phyloP scores from a whole-genome alignment of 2,888 invertebrate species.

The Orthosia gothica region DNA sequence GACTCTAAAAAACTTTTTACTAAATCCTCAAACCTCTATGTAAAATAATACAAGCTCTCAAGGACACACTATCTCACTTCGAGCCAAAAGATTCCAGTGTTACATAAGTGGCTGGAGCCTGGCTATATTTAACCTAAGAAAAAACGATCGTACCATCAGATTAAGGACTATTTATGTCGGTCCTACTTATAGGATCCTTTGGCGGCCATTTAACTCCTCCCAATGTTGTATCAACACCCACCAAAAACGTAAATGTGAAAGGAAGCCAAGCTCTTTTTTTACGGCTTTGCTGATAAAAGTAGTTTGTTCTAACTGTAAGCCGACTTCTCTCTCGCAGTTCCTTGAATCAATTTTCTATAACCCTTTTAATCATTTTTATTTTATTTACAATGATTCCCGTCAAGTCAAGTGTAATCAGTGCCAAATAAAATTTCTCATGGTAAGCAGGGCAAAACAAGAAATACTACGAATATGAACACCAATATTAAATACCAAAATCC shows the following conservation, averaged over 20 bases:
- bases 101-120: slow-evolving; percentile 29
- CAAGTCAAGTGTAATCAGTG: no score
- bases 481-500: no score
- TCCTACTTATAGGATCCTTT: slow-evolving; percentile 46
- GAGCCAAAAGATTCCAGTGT: slow-evolving; percentile 26
- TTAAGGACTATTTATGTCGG: slow-evolving; percentile 63
- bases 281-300: background rate
- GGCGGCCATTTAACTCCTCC: slow-evolving; percentile 43
- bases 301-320: background rate
- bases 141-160: slow-evolving; percentile 56
- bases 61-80: background rate
- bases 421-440: no score
- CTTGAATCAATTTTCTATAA: no score
- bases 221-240: slow-evolving; percentile 41
- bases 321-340: background rate
- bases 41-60: background rate
- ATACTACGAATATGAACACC: no score
- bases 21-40: background rate
- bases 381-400: no score
- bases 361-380: no score
- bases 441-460: no score
- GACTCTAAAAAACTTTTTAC: background rate
- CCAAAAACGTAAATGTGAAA: background rate
- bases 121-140: slow-evolving; percentile 44
- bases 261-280: background rate